Base-by-base conservation (phyloP, 2,797 vertebrate species). In the Acrocephalus scirpaceus region DNA sequence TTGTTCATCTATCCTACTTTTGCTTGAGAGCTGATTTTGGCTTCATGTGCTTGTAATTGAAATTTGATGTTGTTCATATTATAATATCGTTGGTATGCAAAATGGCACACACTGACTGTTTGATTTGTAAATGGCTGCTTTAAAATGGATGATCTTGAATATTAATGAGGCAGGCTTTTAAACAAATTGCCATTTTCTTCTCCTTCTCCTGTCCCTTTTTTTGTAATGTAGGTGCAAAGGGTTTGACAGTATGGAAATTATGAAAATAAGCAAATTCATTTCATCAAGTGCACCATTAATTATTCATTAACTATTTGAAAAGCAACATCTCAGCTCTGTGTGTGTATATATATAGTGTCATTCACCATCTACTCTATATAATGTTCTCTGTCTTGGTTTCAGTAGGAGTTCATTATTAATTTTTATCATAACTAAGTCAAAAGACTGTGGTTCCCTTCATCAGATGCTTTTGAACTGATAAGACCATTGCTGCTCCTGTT, bases 121-220 rank as follows among this genome's bases (percentile, higher is more conserved):
- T 91, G 95, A 95, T 95, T 95, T 84, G 78, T 71, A 95, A 94
- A 92, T 7, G 38, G 56, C 70, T 96, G 72, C 61, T 97, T 91
- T 69, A 83, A 86, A 95, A 91, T 79, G 60, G 73, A 80, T 93
- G 81, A 67, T 65, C 74, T 71, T 83, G 93, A 92, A 93, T 95
- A 95, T 94, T 97, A 93, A 96, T 84, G 85, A 58, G 73, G 36
- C 25, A 88, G 57, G 40, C 81, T 93, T 97, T 97, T 89, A 75
- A 89, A 51, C 51, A 62, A 71, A 88, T 86, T 74, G 80, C 66
- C 34, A 19, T 94, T 95, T 85, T 75, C 56, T 94, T 92, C 90
- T 60, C 36, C 22, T 86, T 50, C 54, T 88, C 67, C 73, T 92
- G 53, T 87, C 80, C 50, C 36, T 23, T 45, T 73, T 81, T 72